Evolutionary conservation across 2,797 vertebrate genomes (phyloP).

Genomic region (Cephalopachus bancanus): DNA sequence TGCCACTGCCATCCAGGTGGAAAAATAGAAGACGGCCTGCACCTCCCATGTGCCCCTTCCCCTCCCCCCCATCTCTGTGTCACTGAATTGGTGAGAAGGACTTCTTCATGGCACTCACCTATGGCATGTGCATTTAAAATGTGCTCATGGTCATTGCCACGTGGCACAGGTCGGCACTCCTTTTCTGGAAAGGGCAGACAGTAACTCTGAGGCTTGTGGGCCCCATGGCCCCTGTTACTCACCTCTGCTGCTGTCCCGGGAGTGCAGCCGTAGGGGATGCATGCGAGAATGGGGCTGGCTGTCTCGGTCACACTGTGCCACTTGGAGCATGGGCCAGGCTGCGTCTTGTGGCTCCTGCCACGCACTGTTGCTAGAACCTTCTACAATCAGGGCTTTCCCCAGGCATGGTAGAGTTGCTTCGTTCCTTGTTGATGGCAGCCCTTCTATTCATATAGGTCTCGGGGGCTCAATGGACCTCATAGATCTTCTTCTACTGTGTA

Average conservation of each 20-base stretch:
- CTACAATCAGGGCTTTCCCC: too few relatives aligned
- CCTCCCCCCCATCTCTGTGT: too few relatives aligned
- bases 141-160: not conserved
- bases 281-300: not conserved
- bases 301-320: too few relatives aligned
- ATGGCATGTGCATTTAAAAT: too few relatives aligned
- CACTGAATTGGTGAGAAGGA: not conserved
- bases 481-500: not conserved
- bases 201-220: not conserved
- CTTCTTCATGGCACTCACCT: not conserved
- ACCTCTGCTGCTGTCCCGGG: too few relatives aligned
- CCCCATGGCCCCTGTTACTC: accelerated
- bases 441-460: not conserved
- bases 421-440: too few relatives aligned
- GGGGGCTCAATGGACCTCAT: not conserved
- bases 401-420: too few relatives aligned
- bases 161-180: too few relatives aligned
- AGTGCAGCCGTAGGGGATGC: not conserved
- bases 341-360: not conserved
- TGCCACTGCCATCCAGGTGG: not conserved
- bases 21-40: not conserved
- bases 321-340: too few relatives aligned
- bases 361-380: too few relatives aligned
- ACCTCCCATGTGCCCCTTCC: accelerated
- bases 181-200: not conserved